These are phyloP conservation scores for Myrmecobius fasciatus DNA, from an alignment of 2,113 vertebrate species.

Conservation along the genomic window DNA sequence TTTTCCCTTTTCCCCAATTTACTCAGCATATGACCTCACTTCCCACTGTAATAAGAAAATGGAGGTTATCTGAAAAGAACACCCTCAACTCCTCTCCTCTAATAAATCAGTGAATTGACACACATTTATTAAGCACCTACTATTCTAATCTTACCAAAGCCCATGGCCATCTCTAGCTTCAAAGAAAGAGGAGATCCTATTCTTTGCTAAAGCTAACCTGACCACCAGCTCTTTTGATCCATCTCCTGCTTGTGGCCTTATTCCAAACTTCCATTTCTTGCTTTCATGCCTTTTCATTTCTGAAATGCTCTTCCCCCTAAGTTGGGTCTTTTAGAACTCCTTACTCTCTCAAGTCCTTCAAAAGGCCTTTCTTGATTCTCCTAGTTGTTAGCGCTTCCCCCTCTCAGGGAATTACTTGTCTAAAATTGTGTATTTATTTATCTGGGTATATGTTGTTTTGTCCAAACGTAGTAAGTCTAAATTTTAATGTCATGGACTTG, in stretches of 20 bases:
- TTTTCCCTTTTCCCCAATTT: no score
- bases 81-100: no score
- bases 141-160: no score
- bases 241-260: background rate
- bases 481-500: background rate
- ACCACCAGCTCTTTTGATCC: background rate
- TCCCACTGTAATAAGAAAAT: no score
- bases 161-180: no score
- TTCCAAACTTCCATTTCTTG: no score
- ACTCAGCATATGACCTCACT: no score
- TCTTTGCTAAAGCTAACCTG: background rate
- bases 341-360: background rate
- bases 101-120: no score
- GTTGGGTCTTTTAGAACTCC: background rate
- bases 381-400: background rate
- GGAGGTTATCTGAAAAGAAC: no score
- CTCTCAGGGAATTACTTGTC: background rate
- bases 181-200: background rate
- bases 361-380: background rate
- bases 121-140: no score
- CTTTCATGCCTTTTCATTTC: background rate
- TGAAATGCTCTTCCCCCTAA: background rate
- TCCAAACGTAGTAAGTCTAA: no score
- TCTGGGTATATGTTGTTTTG: background rate
- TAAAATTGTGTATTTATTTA: background rate